A percentile compares a stretch with the other conserved stretches of the same genome.
Conservation (phyloP, 2,113 vertebrate genomes). For the Ranitomeya variabilis region DNA sequence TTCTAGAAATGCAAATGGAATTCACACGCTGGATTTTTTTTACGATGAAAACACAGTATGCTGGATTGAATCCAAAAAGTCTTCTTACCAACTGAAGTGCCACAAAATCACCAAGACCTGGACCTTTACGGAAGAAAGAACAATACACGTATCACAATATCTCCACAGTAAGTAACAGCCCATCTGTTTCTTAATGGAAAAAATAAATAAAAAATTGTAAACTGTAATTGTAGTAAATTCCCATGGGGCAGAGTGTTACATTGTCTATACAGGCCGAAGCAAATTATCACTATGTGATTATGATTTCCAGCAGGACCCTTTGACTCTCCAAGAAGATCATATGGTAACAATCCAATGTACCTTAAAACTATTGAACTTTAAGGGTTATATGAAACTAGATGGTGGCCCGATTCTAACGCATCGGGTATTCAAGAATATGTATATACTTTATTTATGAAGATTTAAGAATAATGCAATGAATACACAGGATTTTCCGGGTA, state of each 20-base stretch:
- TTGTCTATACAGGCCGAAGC: not conserved
- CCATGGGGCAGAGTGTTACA: not conserved
- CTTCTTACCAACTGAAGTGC: conserved; percentile 84
- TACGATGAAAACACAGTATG: conserved; percentile 83
- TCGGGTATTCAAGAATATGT: too few species aligned
- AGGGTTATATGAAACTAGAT: not conserved
- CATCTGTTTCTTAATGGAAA: not conserved
- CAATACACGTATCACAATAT: conserved; percentile 78
- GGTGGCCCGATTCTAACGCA: too few species aligned
- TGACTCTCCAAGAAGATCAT: not conserved
- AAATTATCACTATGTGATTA: not conserved
- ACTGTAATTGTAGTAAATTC: not conserved
- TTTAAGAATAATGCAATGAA: too few species aligned
- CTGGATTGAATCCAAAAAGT: conserved; percentile 85
- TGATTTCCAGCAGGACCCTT: not conserved
- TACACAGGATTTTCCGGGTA: too few species aligned
- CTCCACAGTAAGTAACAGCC: conserved; percentile 82
- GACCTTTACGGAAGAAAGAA: conserved; percentile 76
- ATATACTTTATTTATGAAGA: too few species aligned
- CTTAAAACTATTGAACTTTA: not conserved
- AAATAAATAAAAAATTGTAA: not conserved
- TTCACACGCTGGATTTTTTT: conserved; percentile 83
- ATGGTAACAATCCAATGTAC: not conserved
- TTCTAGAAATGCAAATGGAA: conserved; percentile 76
- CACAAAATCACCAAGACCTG: conserved; percentile 76